Base-by-base conservation (phyloP, 2,113 vertebrate species). In the Equus przewalskii region DNA sequence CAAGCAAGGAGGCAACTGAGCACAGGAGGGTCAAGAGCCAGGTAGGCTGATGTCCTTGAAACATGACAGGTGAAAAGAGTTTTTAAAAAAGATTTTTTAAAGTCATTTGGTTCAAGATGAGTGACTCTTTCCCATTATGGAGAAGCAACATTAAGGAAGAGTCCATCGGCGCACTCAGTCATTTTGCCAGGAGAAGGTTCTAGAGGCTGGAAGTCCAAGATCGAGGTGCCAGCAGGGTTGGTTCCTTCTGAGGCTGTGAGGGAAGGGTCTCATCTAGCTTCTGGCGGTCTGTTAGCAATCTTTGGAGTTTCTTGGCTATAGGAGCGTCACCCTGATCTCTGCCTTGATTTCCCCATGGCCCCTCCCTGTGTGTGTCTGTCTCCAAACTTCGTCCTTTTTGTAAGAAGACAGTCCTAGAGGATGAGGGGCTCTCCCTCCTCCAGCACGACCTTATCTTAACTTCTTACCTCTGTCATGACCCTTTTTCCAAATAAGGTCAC, bases 11-110 rank as follows among this genome's bases (percentile, higher is more conserved):
- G n/a, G 51, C 5, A n/a, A 1, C 21, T 13, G 44, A 18, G 9
- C 4, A 18, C 33, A 33, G 84, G 14, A 46, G 12, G 41, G 75
- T 19, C 21, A 16, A 6, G 26, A 60, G 30, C 30, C 26, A 7
- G 12, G n/a, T 28, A 5, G 9, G 9, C 36, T 1, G 21, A 46
- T 1, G 0, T 33, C 73, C n/a, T 10, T 36, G 44, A 21, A 30
- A 26, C 10, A 2, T 1, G 36, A 54, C 28, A 33, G 19, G 16
- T 51, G 72, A 64, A 51, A 36, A 22, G 36, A 79, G 62, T 24
- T 84, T 16, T 60, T 3, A 41, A 41, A 41, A 41, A 41, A 41
- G 36, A 41, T 14, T 26, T 33, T 54, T 76, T 9, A 36, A 26
- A 54, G 24, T 46, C 26, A 14, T 79, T 26, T 49, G 69, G 33